Evolutionary conservation across 2,888 invertebrate genomes (phyloP), one percentile per base, ranked within the genome.

Genomic region (Linnaemya tessellans): DNA sequence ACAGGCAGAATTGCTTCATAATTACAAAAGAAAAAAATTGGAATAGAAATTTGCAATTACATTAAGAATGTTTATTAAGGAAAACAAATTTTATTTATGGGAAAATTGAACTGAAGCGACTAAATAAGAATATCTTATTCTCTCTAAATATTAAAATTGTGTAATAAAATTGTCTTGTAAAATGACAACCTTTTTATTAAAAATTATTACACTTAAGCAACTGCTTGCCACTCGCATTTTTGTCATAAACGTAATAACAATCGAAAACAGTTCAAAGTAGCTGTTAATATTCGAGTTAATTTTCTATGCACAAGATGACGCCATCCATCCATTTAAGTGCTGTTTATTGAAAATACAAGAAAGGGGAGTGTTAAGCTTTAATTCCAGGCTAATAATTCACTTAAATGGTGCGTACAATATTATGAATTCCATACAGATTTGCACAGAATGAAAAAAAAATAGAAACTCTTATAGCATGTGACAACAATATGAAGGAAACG

Each of bases 371-470:
- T 65, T 70, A 65, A 81, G 81, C 73, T 71, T 80, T 80, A 80
- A 79, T 86, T 74, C 78, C 74, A 54, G 65, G 79, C 86, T 86
- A 87, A 88, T 86, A 87, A 88, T 87, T 88, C 87, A 88, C 86
- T 87, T 87, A 87, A 84, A 86, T 86, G 88, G 87, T 87, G 87
- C 81, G 71, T 84, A 86, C 87, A 86, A 70, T 80, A 86, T 82
- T 86, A 87, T 86, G 80, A 86, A 85, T 82, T 82, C 79, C 79
- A 85, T 82, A 83, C 75, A 79, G 74, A 51, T 82, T 82, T 79
- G 54, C 49, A 67, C 38, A 46, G 38, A 70, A 58, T 67, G 38
- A 73, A 54, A 54, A 54, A 60, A 54, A 54, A 75, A 58, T 25
- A 79, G 62, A 80, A 74, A 64, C 70, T 78, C 80, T 74, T 62